These are phyloP conservation scores for Drosophila rellima DNA, from an alignment of 2,888 invertebrate genomes.

Conservation along the genomic window DNA sequence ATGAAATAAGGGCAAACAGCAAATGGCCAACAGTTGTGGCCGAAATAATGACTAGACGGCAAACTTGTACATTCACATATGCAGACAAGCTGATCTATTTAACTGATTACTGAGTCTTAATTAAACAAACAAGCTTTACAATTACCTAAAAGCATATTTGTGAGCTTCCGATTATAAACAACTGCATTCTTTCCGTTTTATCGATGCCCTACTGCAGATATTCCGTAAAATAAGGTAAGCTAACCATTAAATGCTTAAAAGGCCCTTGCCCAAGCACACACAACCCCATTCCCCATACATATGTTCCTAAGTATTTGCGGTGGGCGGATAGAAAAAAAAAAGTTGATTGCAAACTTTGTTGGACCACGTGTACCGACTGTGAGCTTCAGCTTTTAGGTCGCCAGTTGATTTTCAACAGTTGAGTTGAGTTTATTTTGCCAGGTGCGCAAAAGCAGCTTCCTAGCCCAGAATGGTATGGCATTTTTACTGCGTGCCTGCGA, in stretches of 20 bases:
- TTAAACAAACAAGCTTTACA: conserved; percentile 29
- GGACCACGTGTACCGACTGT: conserved; percentile 48
- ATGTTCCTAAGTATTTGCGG: conserved; percentile 67
- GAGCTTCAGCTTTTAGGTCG: conserved; percentile 36
- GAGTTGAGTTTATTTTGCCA: conserved; percentile 78
- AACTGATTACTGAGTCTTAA: conserved; percentile 47
- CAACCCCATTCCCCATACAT: conserved; percentile 25
- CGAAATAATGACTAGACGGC: conserved; percentile 23
- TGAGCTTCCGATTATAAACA: conserved; percentile 5
- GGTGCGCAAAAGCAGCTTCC: conserved; percentile 53
- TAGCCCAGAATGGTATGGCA: conserved; percentile 41
- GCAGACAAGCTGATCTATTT: conserved; percentile 41
- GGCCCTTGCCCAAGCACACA: conserved; percentile 25
- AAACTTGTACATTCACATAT: conserved; percentile 28
- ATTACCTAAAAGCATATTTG: conserved; percentile 13
- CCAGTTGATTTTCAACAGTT: conserved; percentile 79
- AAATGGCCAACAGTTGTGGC: conserved; percentile 40
- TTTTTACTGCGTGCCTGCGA: conserved; percentile 70
- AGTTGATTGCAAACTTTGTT: conserved; percentile 72
- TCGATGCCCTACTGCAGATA: conserved; percentile 21
- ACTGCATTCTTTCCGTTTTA: conserved; percentile 18
- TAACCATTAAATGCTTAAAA: conserved; percentile 62
- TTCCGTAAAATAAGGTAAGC: conserved; percentile 36
- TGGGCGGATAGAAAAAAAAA: conserved; percentile 38
- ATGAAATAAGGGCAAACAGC: conserved; percentile 26